Conservation (phyloP, 2,797 vertebrate species). For the Hypotaenidia okinawae region DNA sequence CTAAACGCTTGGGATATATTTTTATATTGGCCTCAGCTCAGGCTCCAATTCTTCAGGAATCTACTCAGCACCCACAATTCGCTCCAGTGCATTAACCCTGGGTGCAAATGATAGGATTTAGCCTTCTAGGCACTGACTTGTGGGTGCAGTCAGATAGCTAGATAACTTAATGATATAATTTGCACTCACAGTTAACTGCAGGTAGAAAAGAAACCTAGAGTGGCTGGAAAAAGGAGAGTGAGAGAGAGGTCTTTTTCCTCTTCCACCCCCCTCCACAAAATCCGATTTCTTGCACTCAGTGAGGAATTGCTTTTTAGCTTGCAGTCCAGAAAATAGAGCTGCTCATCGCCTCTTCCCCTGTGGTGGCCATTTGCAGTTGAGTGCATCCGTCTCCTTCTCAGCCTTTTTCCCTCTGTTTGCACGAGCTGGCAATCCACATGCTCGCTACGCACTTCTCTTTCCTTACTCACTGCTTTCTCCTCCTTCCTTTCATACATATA, state of each 20-base stretch:
- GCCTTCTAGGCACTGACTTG: constrained; percentile 32
- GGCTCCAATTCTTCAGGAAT: constrained; percentile 3
- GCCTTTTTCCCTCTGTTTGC: constrained; percentile 3
- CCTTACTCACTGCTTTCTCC: background rate
- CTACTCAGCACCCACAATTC: constrained; percentile 34
- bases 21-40: constrained; percentile 47
- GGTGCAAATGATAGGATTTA: constrained; percentile 42
- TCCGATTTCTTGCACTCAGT: background rate
- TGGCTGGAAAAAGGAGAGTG: background rate
- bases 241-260: background rate
- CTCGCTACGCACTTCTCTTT: background rate
- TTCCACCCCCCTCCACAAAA: background rate
- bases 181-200: constrained; percentile 36
- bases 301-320: constrained; percentile 7
- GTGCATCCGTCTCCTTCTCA: background rate
- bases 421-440: background rate
- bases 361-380: constrained; percentile 26
- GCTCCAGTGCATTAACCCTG: constrained; percentile 41
- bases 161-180: constrained; percentile 67
- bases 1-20: constrained; percentile 33
- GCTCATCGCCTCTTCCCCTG: background rate
- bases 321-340: background rate
- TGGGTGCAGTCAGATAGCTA: constrained; percentile 45
- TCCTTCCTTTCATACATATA: background rate
- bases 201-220: constrained; percentile 16